Evolutionary conservation across 2,797 vertebrate genomes (phyloP).

Genomic region (Hozukius guyotensis): DNA sequence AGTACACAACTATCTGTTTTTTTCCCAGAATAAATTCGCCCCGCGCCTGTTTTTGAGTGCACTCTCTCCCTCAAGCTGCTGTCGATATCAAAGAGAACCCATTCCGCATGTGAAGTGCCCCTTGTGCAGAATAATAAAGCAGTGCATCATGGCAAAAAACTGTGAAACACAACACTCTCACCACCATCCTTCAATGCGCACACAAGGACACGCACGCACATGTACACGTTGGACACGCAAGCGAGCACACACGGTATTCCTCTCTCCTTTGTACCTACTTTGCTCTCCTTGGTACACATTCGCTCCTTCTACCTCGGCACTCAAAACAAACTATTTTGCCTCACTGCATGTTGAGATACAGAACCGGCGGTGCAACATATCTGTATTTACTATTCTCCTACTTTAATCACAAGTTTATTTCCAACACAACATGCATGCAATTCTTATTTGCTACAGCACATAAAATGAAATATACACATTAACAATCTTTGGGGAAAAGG

Average conservation of each 20-base stretch:
- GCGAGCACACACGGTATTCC: slow-evolving; percentile 42
- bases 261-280: slow-evolving; percentile 68
- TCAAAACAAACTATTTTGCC: slow-evolving; percentile 61
- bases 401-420: background rate
- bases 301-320: slow-evolving; percentile 43
- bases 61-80: slow-evolving; percentile 87
- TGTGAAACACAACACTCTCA: slow-evolving; percentile 85
- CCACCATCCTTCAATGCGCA: slow-evolving; percentile 69
- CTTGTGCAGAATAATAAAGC: slow-evolving; percentile 86
- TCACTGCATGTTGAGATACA: slow-evolving; percentile 22
- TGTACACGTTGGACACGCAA: background rate
- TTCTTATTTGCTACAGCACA: background rate
- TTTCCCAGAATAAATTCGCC: slow-evolving; percentile 83
- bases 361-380: background rate
- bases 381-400: background rate
- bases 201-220: slow-evolving; percentile 53
- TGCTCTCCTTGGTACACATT: slow-evolving; percentile 56
- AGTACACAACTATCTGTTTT: slow-evolving; percentile 81
- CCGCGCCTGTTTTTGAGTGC: slow-evolving; percentile 87
- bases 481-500: background rate
- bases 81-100: slow-evolving; percentile 88
- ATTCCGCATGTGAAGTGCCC: slow-evolving; percentile 86
- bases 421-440: background rate
- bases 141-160: slow-evolving; percentile 86
- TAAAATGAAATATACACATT: background rate